Conservation (phyloP, 2,113 vertebrate genomes). For the Dromiciops gliroides region DNA sequence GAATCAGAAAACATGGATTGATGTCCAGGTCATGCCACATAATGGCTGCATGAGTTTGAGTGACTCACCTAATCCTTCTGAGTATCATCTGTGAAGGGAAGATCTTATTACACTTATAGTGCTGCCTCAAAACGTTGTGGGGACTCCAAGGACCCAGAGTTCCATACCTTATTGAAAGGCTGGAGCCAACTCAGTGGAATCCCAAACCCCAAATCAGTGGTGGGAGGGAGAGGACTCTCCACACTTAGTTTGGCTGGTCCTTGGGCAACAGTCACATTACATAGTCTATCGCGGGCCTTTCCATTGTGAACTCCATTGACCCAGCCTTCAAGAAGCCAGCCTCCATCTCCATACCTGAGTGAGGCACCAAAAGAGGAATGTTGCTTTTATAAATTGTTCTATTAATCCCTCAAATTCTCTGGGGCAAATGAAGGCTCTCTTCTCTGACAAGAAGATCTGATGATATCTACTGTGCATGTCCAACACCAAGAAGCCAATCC, state of each 20-base stretch:
- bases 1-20: neutral
- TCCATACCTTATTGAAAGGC: neutral
- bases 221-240: neutral
- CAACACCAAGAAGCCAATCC: neutral
- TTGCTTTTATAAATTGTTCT: neutral
- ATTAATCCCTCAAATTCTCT: neutral
- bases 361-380: too few species aligned
- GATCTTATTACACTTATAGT: neutral
- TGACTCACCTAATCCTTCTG: neutral
- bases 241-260: neutral
- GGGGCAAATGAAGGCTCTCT: neutral
- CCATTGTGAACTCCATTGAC: too few species aligned
- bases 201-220: neutral
- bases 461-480: neutral
- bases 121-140: too few species aligned
- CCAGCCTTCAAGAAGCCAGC: neutral
- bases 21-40: neutral
- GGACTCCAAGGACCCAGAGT: too few species aligned
- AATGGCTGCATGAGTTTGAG: neutral
- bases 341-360: too few species aligned
- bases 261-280: neutral
- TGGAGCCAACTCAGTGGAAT: too few species aligned
- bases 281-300: neutral
- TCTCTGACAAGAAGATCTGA: neutral
- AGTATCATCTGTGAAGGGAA: neutral